Conservation (phyloP, 2,797 vertebrate species). For the Acanthurus leucopareius region DNA sequence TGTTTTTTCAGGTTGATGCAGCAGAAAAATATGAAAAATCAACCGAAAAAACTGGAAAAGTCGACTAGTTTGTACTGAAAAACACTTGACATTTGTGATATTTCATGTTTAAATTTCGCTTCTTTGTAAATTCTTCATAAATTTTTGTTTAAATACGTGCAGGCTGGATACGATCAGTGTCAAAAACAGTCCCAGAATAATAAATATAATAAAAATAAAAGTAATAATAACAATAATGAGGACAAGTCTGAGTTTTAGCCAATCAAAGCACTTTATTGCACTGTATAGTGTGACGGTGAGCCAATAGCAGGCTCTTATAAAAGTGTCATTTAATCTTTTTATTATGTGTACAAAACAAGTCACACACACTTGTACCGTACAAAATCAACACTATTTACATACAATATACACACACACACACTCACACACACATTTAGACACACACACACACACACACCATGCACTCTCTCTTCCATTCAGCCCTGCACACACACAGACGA, state of each 20-base stretch:
- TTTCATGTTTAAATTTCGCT: too few species aligned
- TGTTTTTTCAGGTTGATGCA: too few species aligned
- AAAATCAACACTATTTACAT: slow-evolving; percentile 89
- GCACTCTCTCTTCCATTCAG: slow-evolving; percentile 74
- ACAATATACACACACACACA: slow-evolving; percentile 79
- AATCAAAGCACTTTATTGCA: slow-evolving; percentile 91
- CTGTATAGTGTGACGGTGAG: slow-evolving; percentile 87
- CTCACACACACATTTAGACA: slow-evolving; percentile 43
- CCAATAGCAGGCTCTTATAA: slow-evolving; percentile 88
- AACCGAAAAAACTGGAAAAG: too few species aligned
- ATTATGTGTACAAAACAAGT: slow-evolving; percentile 91
- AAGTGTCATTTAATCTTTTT: slow-evolving; percentile 89
- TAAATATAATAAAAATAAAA: too few species aligned
- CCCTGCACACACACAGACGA: slow-evolving; percentile 37
- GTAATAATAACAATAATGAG: neutral
- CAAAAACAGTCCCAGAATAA: too few species aligned
- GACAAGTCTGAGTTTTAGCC: slow-evolving; percentile 73
- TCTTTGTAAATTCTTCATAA: too few species aligned
- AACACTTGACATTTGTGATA: too few species aligned
- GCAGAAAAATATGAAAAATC: too few species aligned
- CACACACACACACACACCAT: slow-evolving; percentile 65
- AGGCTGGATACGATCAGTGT: too few species aligned
- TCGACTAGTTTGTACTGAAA: too few species aligned
- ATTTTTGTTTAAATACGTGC: too few species aligned
- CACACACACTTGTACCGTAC: slow-evolving; percentile 90